A percentile compares a stretch with the other conserved stretches of the same genome.
phyloP scores from a whole-genome alignment of 1,140 invertebrate species.

The Papilio helenus region DNA sequence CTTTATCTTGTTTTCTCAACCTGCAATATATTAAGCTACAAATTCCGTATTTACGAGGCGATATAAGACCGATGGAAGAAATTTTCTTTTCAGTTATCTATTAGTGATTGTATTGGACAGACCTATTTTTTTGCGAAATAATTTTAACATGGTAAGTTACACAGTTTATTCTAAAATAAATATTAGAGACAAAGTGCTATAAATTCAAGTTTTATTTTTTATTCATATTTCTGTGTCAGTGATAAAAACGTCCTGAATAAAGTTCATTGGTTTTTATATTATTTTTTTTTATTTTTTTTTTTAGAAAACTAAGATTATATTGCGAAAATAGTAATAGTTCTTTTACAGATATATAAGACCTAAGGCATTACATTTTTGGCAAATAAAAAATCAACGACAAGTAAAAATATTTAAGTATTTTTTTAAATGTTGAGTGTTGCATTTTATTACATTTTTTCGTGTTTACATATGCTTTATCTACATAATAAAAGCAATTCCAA shows the following conservation, averaged over 20 bases:
- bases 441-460: no score
- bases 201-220: background rate
- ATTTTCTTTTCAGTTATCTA: constrained; percentile 45
- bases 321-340: no score
- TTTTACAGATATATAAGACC: no score
- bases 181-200: background rate
- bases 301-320: no score
- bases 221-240: background rate
- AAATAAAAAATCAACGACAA: no score
- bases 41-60: constrained; percentile 51
- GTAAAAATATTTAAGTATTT: no score
- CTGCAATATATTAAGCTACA: constrained; percentile 49
- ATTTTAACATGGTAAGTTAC: constrained; percentile 27
- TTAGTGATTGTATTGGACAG: background rate
- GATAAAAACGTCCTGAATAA: background rate
- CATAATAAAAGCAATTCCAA: no score
- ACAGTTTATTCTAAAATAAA: background rate
- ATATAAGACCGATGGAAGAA: constrained; percentile 56
- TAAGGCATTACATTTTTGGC: no score
- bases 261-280: constrained; percentile 35
- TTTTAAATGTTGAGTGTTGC: no score
- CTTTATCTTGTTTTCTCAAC: constrained; percentile 62
- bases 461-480: no score
- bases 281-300: no score
- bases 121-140: background rate